phyloP scores from a whole-genome alignment of 1,140 invertebrate species.

The Proctacanthus coquilletti region DNA sequence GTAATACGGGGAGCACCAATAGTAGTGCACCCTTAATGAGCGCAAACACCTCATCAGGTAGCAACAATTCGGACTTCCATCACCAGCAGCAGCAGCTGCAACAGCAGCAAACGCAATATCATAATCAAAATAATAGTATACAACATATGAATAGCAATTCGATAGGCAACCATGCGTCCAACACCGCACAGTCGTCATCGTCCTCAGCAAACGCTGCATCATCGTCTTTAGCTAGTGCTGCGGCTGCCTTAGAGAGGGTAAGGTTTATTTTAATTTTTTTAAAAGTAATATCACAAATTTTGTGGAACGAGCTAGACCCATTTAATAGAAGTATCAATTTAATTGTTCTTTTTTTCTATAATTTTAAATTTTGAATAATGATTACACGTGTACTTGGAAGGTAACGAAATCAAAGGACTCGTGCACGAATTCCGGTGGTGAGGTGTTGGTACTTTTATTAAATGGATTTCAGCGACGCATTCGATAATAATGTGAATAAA shows the following conservation, averaged over 20 bases:
- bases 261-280: too few species aligned
- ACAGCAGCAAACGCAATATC: slow-evolving; percentile 13
- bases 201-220: slow-evolving; percentile 12
- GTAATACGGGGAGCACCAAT: slow-evolving; percentile 1
- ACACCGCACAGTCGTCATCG: slow-evolving; percentile 12
- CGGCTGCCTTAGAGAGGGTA: slow-evolving; percentile 22
- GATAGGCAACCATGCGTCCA: background rate
- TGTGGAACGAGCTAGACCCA: too few species aligned
- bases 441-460: too few species aligned
- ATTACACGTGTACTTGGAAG: too few species aligned
- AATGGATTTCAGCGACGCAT: too few species aligned
- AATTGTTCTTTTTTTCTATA: too few species aligned
- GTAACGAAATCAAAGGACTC: too few species aligned
- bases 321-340: too few species aligned
- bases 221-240: slow-evolving; percentile 19
- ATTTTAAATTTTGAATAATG: too few species aligned
- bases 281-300: too few species aligned
- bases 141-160: slow-evolving; percentile 8
- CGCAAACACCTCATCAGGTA: slow-evolving; percentile 16
- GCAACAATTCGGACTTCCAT: slow-evolving; percentile 9
- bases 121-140: background rate
- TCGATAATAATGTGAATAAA: too few species aligned
- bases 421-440: too few species aligned
- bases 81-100: slow-evolving; percentile 12
- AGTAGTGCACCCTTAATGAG: slow-evolving; percentile 10